phyloP scores from a whole-genome alignment of 2,797 vertebrate species.

The Tapera naevia region DNA sequence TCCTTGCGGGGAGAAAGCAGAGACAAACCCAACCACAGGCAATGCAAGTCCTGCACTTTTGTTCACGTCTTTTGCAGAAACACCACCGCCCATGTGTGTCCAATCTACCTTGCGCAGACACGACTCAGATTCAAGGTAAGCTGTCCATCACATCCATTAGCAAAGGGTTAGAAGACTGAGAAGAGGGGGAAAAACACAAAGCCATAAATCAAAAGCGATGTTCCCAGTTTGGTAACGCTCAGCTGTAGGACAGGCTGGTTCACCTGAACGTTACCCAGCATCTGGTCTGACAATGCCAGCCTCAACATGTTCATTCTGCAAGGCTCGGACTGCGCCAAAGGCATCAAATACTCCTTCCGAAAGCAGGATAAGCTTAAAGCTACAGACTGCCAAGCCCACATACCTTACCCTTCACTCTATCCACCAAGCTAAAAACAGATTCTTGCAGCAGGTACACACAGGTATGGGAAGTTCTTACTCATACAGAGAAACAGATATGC shows the following conservation, averaged over 20 bases:
- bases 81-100: neutral
- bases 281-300: constrained; percentile 44
- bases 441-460: constrained; percentile 64
- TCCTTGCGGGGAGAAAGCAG: neutral
- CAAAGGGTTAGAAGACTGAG: neutral
- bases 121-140: neutral
- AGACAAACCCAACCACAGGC: neutral
- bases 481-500: constrained; percentile 7
- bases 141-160: neutral
- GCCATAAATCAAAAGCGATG: constrained; percentile 21
- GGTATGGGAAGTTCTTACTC: constrained; percentile 55
- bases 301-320: constrained; percentile 11
- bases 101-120: neutral
- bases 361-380: constrained; percentile 46
- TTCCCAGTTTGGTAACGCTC: constrained; percentile 50
- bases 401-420: constrained; percentile 52
- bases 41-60: neutral
- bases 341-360: constrained; percentile 58
- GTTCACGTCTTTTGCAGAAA: neutral
- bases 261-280: constrained; percentile 51
- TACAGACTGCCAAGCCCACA: constrained; percentile 45
- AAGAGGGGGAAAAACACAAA: neutral
- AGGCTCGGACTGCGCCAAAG: constrained; percentile 52
- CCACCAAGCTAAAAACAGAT: constrained; percentile 57
- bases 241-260: constrained; percentile 61